Percentiles rank a stretch among this genome's conserved stretches.
Evolutionary conservation across 1,140 invertebrate genomes (phyloP).

Genomic region (Rhagoletis zephyria): DNA sequence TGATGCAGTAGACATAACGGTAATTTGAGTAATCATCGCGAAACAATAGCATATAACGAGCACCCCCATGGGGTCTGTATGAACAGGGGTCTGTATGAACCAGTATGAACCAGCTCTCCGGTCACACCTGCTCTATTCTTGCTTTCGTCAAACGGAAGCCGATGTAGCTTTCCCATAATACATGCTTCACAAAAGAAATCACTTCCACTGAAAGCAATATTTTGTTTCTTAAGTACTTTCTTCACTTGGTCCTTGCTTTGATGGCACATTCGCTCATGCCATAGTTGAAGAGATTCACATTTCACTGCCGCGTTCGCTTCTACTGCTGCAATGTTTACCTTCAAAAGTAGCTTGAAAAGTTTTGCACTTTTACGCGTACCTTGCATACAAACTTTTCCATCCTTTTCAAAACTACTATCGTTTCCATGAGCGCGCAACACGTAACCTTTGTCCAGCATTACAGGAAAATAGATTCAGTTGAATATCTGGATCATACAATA

Average conservation of each 20-base stretch:
- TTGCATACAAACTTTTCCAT: background rate
- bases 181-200: conserved; percentile 42
- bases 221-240: background rate
- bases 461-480: conserved; percentile 24
- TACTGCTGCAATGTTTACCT: background rate
- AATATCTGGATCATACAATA: background rate
- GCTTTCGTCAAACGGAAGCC: background rate
- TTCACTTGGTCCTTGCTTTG: too few species aligned
- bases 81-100: conserved; percentile 71
- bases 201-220: conserved; percentile 9
- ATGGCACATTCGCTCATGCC: too few species aligned
- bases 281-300: background rate
- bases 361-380: background rate
- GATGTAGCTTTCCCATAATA: conserved; percentile 1
- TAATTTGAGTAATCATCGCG: conserved; percentile 58
- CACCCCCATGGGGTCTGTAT: conserved; percentile 62
- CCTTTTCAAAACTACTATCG: background rate
- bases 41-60: conserved; percentile 68
- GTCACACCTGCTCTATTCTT: background rate
- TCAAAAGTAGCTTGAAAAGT: background rate
- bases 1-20: conserved; percentile 72
- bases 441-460: conserved; percentile 20
- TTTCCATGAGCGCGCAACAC: background rate
- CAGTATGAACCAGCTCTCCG: conserved; percentile 67
- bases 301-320: conserved; percentile 8